Evolutionary conservation across 1,140 invertebrate species (phyloP).

Genomic region (Drosophila willistoni): DNA sequence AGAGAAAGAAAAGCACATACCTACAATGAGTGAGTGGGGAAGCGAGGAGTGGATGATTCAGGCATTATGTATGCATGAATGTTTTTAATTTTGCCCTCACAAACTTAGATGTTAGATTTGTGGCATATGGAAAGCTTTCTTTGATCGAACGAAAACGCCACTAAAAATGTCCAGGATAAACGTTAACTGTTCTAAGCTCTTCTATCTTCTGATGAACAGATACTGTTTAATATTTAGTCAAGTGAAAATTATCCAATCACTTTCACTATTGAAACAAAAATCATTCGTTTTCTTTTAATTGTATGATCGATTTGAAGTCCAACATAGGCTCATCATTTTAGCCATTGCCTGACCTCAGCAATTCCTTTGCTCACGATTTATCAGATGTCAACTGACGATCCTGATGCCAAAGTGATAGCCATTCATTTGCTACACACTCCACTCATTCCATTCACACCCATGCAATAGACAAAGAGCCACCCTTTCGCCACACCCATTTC

Average conservation of each 20-base stretch:
- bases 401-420: conserved; percentile 23
- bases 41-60: conserved; percentile 26
- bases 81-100: conserved; percentile 53
- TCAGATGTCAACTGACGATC: conserved; percentile 36
- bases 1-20: too few species aligned
- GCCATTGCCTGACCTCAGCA: conserved; percentile 28
- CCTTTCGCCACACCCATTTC: conserved; percentile 30
- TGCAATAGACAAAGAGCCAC: conserved; percentile 39
- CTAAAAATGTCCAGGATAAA: background rate
- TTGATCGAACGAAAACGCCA: background rate
- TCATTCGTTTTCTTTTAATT: background rate
- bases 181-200: background rate
- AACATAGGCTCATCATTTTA: conserved; percentile 21
- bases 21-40: background rate
- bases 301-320: background rate
- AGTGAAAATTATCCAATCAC: too few species aligned
- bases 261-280: background rate
- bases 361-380: conserved; percentile 33
- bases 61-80: conserved; percentile 64
- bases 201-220: background rate
- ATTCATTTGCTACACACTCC: conserved; percentile 38
- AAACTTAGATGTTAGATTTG: conserved; percentile 25
- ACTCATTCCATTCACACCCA: conserved; percentile 45
- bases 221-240: too few species aligned
- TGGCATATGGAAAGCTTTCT: conserved; percentile 26